phyloP scores from a whole-genome alignment of 2,113 vertebrate genomes.

The Hypanus sabinus region DNA sequence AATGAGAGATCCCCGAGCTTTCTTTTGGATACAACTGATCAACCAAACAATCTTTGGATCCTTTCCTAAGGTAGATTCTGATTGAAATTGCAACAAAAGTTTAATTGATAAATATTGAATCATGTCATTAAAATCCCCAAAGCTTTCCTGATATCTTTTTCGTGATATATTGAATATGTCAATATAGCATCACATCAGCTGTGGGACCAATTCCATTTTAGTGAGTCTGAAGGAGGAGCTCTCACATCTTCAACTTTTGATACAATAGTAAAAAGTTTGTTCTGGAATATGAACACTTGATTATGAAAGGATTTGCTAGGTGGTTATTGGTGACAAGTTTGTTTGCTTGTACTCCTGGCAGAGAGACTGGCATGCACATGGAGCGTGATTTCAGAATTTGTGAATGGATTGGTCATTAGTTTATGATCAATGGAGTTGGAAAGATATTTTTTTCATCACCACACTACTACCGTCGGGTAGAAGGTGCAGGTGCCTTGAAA shows the following conservation, averaged over 20 bases:
- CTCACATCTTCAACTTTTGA: not conserved
- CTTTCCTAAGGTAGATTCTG: not conserved
- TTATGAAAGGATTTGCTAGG: not conserved
- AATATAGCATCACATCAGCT: not conserved
- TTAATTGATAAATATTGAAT: slow-evolving; percentile 5
- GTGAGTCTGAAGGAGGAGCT: not conserved
- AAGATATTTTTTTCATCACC: not conserved
- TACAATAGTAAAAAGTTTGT: not conserved
- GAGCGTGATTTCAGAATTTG: not conserved
- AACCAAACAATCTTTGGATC: not conserved
- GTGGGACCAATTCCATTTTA: not conserved
- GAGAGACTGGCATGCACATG: not conserved
- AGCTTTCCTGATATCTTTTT: not conserved
- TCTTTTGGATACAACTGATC: slow-evolving; percentile 11
- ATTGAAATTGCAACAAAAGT: slow-evolving; percentile 17
- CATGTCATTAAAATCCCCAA: not conserved
- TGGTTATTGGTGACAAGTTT: not conserved
- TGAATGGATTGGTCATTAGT: not conserved
- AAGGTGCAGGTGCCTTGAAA: too few species aligned
- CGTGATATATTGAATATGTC: not conserved
- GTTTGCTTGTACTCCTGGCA: not conserved
- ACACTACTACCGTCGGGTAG: too few species aligned
- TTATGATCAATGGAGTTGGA: not conserved
- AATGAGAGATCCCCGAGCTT: not conserved
- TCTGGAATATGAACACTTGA: not conserved